A percentile compares a stretch with the other conserved stretches of the same genome.
phyloP scores from a whole-genome alignment of 2,113 vertebrate genomes.

The Hippocampus barbouri region DNA sequence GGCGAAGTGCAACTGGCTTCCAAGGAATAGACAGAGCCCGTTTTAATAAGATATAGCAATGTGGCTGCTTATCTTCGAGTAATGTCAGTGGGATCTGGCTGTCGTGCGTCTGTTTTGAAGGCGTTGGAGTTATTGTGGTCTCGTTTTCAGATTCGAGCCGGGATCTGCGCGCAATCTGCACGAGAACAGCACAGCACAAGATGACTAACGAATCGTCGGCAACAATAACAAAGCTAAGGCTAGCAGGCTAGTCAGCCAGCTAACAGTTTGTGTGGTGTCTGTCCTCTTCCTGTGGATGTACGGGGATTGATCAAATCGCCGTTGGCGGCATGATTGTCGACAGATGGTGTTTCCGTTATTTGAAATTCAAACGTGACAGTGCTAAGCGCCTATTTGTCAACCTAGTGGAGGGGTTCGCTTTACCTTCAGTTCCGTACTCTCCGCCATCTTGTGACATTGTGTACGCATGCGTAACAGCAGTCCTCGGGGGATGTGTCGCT shows the following conservation, averaged over 20 bases:
- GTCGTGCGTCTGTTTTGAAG: neutral
- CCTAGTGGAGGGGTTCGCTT: slow-evolving; percentile 81
- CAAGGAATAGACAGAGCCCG: slow-evolving; percentile 64
- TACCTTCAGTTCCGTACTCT: slow-evolving; percentile 99
- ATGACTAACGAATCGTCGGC: slow-evolving; percentile 49
- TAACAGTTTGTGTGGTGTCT: slow-evolving; percentile 36
- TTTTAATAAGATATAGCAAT: slow-evolving; percentile 21
- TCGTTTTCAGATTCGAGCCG: neutral
- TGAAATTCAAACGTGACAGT: slow-evolving; percentile 15
- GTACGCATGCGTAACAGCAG: slow-evolving; percentile 84
- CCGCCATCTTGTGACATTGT: slow-evolving; percentile 94
- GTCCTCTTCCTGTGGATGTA: slow-evolving; percentile 2
- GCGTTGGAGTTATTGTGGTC: neutral
- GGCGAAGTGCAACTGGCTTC: slow-evolving; percentile 29
- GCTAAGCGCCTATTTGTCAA: slow-evolving; percentile 66
- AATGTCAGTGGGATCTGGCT: neutral
- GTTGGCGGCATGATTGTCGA: slow-evolving; percentile 4
- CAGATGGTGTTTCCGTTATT: neutral
- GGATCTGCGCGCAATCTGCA: slow-evolving; percentile 12
- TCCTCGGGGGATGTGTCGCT: slow-evolving; percentile 70
- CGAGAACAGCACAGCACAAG: slow-evolving; percentile 23
- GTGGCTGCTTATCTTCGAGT: neutral
- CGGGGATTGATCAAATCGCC: neutral
- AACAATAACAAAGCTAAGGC: slow-evolving; percentile 74
- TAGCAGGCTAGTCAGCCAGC: slow-evolving; percentile 54